Base-by-base conservation (phyloP, 2,797 vertebrate genomes). In the Micromesistius poutassou region DNA sequence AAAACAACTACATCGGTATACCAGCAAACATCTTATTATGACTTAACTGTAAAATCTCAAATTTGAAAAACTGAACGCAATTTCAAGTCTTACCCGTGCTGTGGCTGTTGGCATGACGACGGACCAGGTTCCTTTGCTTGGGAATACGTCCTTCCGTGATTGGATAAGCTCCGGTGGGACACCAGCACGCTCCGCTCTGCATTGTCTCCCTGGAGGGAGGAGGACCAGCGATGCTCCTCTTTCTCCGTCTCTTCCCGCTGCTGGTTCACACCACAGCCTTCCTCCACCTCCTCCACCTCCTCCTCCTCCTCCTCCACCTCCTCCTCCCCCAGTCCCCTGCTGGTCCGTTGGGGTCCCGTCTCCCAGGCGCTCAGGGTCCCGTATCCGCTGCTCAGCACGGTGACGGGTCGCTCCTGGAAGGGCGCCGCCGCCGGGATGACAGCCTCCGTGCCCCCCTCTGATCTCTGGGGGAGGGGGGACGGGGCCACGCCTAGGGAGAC, bases 371-470 rank as follows among this genome's bases (percentile, higher is more conserved):
- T 95, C n/a, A 95, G 90, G 0, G 96, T 97, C 10, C 95, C 95
- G 66, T 97, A 97, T 0, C 96, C 97, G 0, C 97, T 97, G 88
- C 93, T 98, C 89, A 95, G 95, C 40, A 87, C 88, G 0, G 93
- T 94, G 19, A 94, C 91, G 1, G 84, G 85, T 33, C 62, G 91
- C 71, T 93, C 91, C 73, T 90, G 92, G 31, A 84, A 84, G n/a
- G 74, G 85, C 0, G 89, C 86, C n/a, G n/a, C n/a, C 0, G 84
- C 83, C 38, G 81, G 94, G 70, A 74, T 80, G 40, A 90, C 83
- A 1, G 85, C 77, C 28, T 87, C 86, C 25, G 1, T n/a, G 9
- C 1, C 1, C 62, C 25, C 62, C 62, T 12, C 25, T 9, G 62
- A 68, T 7, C 62, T 68, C 62, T 28, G 62, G 22, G 8, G 55